These are phyloP conservation scores for Amphiprion percula DNA, from an alignment of 2,113 vertebrate genomes.

Conservation along the genomic window DNA sequence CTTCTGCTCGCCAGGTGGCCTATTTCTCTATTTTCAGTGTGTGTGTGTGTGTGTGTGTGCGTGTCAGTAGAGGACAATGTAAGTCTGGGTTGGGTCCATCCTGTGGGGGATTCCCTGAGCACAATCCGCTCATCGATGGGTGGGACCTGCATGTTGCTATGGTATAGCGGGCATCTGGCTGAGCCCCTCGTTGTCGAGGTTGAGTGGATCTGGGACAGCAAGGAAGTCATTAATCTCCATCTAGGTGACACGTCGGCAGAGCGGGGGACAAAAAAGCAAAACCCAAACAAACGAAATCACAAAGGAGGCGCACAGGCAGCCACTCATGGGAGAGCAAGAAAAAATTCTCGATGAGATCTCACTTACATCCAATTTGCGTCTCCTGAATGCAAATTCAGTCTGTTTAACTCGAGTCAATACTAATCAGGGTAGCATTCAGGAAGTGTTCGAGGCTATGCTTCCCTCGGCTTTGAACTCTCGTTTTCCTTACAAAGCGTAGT, in stretches of 20 bases:
- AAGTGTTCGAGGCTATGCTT: slow-evolving; percentile 21
- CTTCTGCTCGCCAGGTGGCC: slow-evolving; percentile 62
- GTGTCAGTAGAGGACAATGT: slow-evolving; percentile 55
- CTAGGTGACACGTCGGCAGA: slow-evolving; percentile 69
- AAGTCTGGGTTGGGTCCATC: slow-evolving; percentile 60
- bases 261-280: slow-evolving; percentile 32
- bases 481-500: slow-evolving; percentile 14
- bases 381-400: slow-evolving; percentile 29
- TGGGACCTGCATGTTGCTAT: slow-evolving; percentile 68
- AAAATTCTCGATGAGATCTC: slow-evolving; percentile 33
- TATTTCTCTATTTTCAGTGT: slow-evolving; percentile 41
- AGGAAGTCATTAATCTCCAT: slow-evolving; percentile 83
- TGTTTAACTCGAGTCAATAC: slow-evolving; percentile 32
- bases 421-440: slow-evolving; percentile 7
- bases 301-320: slow-evolving; percentile 49
- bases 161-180: slow-evolving; percentile 58
- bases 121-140: slow-evolving; percentile 59
- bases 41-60: slow-evolving; percentile 21
- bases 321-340: slow-evolving; percentile 14
- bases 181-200: slow-evolving; percentile 46
- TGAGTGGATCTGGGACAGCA: slow-evolving; percentile 67
- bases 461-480: slow-evolving; percentile 28
- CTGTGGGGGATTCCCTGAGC: slow-evolving; percentile 71
- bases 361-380: slow-evolving; percentile 70
- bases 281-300: slow-evolving; percentile 50